Evolutionary conservation across 2,113 vertebrate species (phyloP), one percentile per base, ranked within the genome.

Genomic region (Otis tarda): DNA sequence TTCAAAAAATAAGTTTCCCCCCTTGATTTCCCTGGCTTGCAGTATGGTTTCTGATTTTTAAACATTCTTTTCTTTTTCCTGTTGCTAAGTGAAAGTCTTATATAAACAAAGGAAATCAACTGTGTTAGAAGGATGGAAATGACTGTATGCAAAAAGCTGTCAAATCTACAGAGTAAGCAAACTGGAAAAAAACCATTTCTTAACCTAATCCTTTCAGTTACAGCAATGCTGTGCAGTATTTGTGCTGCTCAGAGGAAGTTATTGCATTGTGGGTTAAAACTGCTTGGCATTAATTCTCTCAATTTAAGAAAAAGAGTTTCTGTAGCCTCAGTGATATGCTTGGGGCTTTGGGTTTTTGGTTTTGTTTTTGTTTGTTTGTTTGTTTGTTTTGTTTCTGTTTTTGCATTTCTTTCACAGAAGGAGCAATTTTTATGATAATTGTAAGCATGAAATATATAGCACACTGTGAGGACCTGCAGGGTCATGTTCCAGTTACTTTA

Each of bases 181-280:
- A 95, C 86, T 95, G 80, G 80, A 92, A 92, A 78, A 83, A 95
- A 85, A 84, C 81, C 10, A 68, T 74, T 90, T 93, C 77, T 94
- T 96, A 97, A 84, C 92, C 79, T 97, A 95, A 96, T 96, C 95
- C 81, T 96, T 96, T 94, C 92, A 61, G 88, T 87, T 92, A 79
- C 76, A 92, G 92, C 70, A 89, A n/a, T 75, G 43, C 69, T 52
- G 23, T 79, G 49, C 50, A 37, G 28, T 61, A 70, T n/a, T 87
- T 31, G 3, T 37, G 56, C 55, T 65, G 45, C 75, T 87, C 65
- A 79, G 57, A 94, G 73, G 47, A 87, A 61, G 65, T 81, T n/a
- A 35, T 61, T 5, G 18, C 65, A 67, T 53, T 64, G 61, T 60
- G 80, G 57, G 83, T 92, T 97, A 95, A 91, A 95, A 73, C 53